These are phyloP conservation scores for Cremastobaeus sp. DNA, from an alignment of 2,888 invertebrate genomes.

Conservation along the genomic window DNA sequence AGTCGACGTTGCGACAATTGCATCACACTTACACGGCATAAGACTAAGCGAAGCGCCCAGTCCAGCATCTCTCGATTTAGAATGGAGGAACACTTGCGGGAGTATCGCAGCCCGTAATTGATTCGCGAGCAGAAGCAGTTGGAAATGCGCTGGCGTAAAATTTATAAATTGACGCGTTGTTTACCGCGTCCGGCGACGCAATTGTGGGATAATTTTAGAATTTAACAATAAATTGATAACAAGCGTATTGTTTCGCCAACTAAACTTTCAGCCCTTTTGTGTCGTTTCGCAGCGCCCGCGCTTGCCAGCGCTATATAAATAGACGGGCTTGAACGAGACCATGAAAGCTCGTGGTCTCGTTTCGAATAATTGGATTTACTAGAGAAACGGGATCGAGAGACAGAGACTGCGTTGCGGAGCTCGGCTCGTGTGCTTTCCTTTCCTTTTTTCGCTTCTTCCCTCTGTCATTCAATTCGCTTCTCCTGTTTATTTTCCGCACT, in stretches of 20 bases:
- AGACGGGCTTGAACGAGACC: conserved; percentile 70
- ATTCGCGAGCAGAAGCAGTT: conserved; percentile 4
- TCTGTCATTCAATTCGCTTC: conserved; percentile 59
- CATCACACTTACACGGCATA: conserved; percentile 58
- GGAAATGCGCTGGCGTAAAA: conserved; percentile 1
- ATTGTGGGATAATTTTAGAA: conserved; percentile 2
- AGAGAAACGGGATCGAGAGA: conserved; percentile 67
- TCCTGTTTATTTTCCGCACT: conserved; percentile 52
- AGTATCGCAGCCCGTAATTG: conserved; percentile 41
- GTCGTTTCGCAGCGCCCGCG: conserved; percentile 18
- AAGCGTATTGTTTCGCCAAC: conserved; percentile 33
- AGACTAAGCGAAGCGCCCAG: conserved; percentile 31
- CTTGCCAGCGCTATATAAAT: conserved; percentile 66
- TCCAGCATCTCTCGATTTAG: conserved; percentile 22
- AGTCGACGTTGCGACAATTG: conserved; percentile 62
- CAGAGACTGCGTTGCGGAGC: conserved; percentile 45
- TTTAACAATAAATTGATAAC: conserved; percentile 47
- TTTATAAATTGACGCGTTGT: conserved; percentile 7
- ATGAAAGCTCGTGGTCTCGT: conserved; percentile 74
- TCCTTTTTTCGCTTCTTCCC: conserved; percentile 46
- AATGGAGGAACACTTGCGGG: conserved; percentile 7
- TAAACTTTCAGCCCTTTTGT: conserved; percentile 54
- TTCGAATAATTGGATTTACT: conserved; percentile 75
- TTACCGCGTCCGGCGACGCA: background rate
- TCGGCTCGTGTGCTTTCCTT: conserved; percentile 58